Conservation (phyloP, 2,888 invertebrate species). For the Leucophenga montana region DNA sequence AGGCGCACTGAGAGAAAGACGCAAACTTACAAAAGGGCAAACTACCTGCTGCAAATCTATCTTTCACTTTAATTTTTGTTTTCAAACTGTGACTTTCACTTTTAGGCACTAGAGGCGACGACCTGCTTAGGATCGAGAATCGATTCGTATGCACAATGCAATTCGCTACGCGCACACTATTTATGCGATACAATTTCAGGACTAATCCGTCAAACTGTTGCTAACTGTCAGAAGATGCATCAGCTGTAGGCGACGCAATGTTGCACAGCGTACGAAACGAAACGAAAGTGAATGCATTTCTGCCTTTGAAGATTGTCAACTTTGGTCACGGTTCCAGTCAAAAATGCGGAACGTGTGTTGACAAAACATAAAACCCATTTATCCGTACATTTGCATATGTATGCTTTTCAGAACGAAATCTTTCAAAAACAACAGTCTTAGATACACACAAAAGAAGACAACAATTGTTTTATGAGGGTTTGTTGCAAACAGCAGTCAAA, state of each 20-base stretch:
- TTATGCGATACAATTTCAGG: not conserved
- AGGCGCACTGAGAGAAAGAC: not conserved
- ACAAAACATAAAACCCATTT: slow-evolving; percentile 7
- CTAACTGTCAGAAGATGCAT: too few relatives aligned
- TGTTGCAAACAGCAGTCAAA: slow-evolving; percentile 3
- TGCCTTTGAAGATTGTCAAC: too few relatives aligned
- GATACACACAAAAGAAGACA: not conserved
- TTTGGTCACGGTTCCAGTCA: too few relatives aligned
- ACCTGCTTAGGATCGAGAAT: too few relatives aligned
- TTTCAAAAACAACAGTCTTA: not conserved
- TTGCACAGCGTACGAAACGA: not conserved
- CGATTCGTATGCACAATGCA: not conserved
- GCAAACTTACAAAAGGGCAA: not conserved
- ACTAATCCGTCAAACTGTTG: not conserved
- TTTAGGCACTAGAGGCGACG: not conserved
- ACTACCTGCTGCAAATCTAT: slow-evolving; percentile 11
- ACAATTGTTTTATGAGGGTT: slow-evolving; percentile 7
- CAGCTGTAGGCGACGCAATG: slow-evolving; percentile 3
- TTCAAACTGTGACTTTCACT: slow-evolving; percentile 14
- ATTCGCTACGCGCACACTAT: slow-evolving; percentile 3
- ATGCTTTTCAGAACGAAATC: not conserved
- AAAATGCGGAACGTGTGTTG: slow-evolving; percentile 23
- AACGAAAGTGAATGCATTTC: too few relatives aligned
- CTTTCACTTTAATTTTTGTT: not conserved
- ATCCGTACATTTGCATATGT: slow-evolving; percentile 12